phyloP scores from a whole-genome alignment of 2,797 vertebrate species.

The Synanceia verrucosa region DNA sequence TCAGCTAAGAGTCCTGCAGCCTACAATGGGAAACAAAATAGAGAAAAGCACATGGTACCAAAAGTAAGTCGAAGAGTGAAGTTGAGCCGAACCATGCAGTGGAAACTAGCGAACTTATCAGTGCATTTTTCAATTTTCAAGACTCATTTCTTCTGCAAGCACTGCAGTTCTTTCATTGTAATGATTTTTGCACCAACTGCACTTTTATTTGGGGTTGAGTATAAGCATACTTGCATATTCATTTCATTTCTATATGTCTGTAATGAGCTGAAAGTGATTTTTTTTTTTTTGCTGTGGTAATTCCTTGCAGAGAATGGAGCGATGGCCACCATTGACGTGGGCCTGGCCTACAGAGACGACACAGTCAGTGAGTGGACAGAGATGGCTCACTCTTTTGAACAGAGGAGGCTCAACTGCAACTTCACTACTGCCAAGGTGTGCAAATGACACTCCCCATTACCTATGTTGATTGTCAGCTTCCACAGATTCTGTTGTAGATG shows the following conservation, averaged over 20 bases:
- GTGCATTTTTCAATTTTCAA: neutral
- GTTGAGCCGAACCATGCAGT: neutral
- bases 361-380: slow-evolving; percentile 88
- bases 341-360: slow-evolving; percentile 92
- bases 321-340: slow-evolving; percentile 89
- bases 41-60: neutral
- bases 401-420: slow-evolving; percentile 91
- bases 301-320: slow-evolving; percentile 85
- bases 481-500: neutral
- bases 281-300: neutral
- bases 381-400: slow-evolving; percentile 91
- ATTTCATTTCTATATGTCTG: neutral
- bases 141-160: neutral
- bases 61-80: neutral
- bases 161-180: neutral
- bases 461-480: neutral
- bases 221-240: neutral
- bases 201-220: neutral
- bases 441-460: neutral
- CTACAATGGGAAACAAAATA: neutral
- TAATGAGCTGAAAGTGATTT: neutral
- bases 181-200: neutral
- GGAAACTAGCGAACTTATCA: neutral
- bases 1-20: neutral
- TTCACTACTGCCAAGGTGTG: slow-evolving; percentile 88